Base-by-base conservation (phyloP, 2,113 vertebrate genomes). In the Cyanistes caeruleus region DNA sequence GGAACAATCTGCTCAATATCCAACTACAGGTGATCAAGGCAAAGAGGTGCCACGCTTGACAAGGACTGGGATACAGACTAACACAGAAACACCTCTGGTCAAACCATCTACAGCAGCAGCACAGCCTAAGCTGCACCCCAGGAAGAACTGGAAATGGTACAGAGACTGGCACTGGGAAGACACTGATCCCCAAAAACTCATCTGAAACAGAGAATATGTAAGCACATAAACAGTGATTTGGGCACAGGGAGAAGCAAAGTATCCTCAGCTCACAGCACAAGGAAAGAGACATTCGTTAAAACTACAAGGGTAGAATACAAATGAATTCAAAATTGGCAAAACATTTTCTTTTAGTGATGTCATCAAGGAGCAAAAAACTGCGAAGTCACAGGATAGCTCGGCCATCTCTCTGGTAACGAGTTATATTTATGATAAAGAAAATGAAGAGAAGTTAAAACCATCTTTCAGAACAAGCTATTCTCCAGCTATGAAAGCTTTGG, bases 281-380 rank as follows among this genome's bases (percentile, higher is more conserved):
- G 53, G 62, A 78, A 84, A 87, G 46, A 4, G 79, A 89, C 78
- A 70, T 91, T 93, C 0, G 3, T 85, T 93, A 91, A 96, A 93
- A 93, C 27, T 83, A 70, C 78, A 80, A 70, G 30, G 15, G 43
- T 39, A 63, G 93, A 96, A 96, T 91, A 96, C 46, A 96, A 91
- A 96, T 93, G 0, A 96, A 91, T 39, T 67, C 41, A 83, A 87
- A 94, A 91, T n/a, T 55, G 60, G 63, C 74, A 81, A 82, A 88
- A 85, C 33, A 21, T 31, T 39, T 78, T 87, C 88, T 82, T 81
- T 79, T 55, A 76, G 51, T 87, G 65, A 95, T 82, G 63, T 80
- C 62, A 95, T 20, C 3, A 8, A 82, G 41, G 12, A 94, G 23
- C 15, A 83, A 58, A 89, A 95, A 49, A 19, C 8, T 75, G 84